Evolutionary conservation across 2,113 vertebrate genomes (phyloP).

Genomic region (Mus spicilegus): DNA sequence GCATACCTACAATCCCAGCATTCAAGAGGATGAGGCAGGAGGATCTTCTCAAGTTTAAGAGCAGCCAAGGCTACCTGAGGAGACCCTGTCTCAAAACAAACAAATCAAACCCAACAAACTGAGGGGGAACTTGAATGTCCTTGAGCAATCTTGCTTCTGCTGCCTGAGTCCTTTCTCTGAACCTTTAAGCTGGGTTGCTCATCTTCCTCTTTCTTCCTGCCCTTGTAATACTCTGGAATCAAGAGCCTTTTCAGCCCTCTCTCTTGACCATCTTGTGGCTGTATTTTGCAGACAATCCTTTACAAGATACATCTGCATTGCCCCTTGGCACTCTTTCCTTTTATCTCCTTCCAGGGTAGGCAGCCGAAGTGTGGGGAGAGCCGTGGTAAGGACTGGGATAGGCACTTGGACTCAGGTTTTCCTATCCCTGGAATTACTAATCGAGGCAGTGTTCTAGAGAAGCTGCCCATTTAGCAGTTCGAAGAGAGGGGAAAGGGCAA

Average conservation of each 20-base stretch:
- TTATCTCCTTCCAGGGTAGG: neutral
- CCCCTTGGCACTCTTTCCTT: neutral
- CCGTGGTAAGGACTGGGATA: neutral
- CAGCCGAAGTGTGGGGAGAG: neutral
- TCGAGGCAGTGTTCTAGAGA: neutral
- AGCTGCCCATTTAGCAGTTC: too few species aligned
- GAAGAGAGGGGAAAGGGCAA: neutral
- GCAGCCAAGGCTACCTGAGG: neutral
- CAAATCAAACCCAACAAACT: neutral
- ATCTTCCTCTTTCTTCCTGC: slow-evolving; percentile 10
- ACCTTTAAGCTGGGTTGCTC: neutral
- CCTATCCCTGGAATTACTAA: neutral
- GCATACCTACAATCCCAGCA: neutral
- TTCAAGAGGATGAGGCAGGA: neutral
- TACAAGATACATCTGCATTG: neutral
- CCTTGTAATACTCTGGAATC: neutral
- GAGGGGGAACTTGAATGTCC: neutral
- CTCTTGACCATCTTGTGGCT: neutral
- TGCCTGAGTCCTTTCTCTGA: neutral
- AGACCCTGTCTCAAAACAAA: neutral
- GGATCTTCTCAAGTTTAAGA: neutral
- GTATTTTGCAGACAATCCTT: neutral
- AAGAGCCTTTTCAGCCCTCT: neutral
- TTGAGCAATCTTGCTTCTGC: neutral
- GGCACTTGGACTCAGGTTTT: neutral